Percentiles rank a stretch among this genome's conserved stretches.
These are phyloP conservation scores for Oreortyx pictus DNA, from an alignment of 2,797 vertebrate species.

Conservation along the genomic window DNA sequence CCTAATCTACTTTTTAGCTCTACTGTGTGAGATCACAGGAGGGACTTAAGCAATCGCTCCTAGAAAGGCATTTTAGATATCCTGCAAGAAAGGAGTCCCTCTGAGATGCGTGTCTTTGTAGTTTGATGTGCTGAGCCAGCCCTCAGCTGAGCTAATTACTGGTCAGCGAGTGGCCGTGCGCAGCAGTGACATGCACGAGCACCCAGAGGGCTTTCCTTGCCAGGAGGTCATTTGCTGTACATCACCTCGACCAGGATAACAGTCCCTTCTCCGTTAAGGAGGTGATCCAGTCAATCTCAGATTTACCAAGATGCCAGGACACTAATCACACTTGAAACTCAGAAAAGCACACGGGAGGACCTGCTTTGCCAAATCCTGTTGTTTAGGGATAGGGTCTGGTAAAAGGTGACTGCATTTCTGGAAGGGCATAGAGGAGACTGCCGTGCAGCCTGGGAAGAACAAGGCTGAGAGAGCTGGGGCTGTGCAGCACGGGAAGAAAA, in stretches of 20 bases:
- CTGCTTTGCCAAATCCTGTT: background rate
- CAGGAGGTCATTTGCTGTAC: background rate
- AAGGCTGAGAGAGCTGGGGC: no score
- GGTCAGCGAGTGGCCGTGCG: constrained; percentile 52
- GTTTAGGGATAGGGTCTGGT: background rate
- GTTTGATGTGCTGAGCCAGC: constrained; percentile 40
- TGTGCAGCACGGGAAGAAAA: no score
- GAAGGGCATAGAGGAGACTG: background rate
- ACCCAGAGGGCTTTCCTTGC: background rate
- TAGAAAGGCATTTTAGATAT: constrained; percentile 56
- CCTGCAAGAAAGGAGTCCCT: constrained; percentile 55
- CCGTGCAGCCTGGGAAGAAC: background rate
- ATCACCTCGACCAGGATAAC: background rate
- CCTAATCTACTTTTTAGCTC: constrained; percentile 73
- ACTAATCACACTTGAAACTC: background rate
- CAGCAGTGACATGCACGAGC: background rate
- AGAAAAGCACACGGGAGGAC: background rate
- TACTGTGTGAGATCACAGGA: constrained; percentile 69
- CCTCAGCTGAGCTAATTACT: constrained; percentile 48
- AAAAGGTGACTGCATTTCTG: background rate
- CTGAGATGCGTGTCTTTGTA: constrained; percentile 49
- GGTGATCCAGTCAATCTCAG: no score
- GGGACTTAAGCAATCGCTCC: constrained; percentile 13
- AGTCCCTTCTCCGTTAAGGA: background rate
- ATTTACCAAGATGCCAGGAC: background rate